Conservation (phyloP, 2,797 vertebrate species). For the Scolopax rusticola region DNA sequence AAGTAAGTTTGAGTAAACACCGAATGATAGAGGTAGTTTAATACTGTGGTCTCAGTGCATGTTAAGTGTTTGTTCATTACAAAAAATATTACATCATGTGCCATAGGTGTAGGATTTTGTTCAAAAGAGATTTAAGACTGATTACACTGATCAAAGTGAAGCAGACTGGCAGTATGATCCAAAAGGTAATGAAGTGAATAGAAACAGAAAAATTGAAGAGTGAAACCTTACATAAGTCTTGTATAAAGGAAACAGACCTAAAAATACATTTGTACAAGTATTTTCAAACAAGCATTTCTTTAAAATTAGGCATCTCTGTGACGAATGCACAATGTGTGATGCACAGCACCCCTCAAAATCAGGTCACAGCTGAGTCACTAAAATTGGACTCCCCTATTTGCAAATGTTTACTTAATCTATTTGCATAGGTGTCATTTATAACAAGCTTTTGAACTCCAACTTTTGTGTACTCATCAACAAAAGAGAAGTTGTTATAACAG, state of each 20-base stretch:
- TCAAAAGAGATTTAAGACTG: neutral
- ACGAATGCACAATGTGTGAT: neutral
- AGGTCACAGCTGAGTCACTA: neutral
- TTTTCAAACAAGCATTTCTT: neutral
- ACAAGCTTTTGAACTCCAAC: neutral
- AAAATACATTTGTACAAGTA: neutral
- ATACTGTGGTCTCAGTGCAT: neutral
- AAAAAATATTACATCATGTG: neutral
- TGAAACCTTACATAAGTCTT: neutral
- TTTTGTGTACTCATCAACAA: neutral
- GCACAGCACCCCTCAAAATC: neutral
- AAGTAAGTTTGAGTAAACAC: neutral
- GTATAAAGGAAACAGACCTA: neutral
- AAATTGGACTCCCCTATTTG: neutral
- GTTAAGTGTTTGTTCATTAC: neutral
- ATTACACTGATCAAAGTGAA: neutral
- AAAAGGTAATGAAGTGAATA: neutral
- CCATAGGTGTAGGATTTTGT: neutral
- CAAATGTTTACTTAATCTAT: neutral
- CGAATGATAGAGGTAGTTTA: neutral
- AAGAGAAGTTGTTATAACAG: neutral
- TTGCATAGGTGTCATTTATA: neutral
- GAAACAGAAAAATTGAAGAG: neutral
- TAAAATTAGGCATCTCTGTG: neutral
- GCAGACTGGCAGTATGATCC: neutral